phyloP scores from a whole-genome alignment of 2,888 invertebrate species.

The Criorhina ranunculi region DNA sequence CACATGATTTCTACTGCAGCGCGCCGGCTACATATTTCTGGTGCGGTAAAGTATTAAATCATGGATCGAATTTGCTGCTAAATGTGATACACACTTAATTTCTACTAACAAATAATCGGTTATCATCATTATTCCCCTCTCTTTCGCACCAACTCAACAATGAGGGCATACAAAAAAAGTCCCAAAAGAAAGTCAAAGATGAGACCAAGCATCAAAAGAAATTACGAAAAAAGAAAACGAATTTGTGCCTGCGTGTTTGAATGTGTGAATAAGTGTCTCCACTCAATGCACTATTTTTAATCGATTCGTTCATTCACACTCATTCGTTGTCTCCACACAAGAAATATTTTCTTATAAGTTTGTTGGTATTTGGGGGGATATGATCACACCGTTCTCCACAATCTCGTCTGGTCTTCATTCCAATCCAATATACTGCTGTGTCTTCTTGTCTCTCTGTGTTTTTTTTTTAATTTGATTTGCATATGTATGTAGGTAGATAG shows the following conservation, averaged over 20 bases:
- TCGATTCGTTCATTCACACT: slow-evolving; percentile 31
- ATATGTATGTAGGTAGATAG: no score
- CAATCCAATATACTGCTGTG: neutral
- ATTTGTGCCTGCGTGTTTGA: neutral
- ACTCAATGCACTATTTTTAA: slow-evolving; percentile 56
- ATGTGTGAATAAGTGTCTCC: neutral
- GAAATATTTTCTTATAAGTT: no score
- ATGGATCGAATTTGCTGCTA: no score
- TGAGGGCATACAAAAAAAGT: neutral
- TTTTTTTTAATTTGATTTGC: slow-evolving; percentile 26
- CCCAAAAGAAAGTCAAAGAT: neutral
- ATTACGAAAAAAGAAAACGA: neutral
- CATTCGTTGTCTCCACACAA: neutral
- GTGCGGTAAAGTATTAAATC: no score
- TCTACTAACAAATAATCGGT: no score
- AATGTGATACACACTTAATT: no score
- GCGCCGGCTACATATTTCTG: no score
- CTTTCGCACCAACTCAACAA: no score
- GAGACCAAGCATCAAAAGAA: neutral
- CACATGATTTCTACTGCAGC: no score
- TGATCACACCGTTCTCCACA: neutral
- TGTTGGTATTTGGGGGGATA: no score
- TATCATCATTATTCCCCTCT: no score
- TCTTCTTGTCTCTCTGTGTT: neutral
- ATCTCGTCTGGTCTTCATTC: neutral